phyloP scores from a whole-genome alignment of 2,888 invertebrate genomes.

The Melanchra persicariae region DNA sequence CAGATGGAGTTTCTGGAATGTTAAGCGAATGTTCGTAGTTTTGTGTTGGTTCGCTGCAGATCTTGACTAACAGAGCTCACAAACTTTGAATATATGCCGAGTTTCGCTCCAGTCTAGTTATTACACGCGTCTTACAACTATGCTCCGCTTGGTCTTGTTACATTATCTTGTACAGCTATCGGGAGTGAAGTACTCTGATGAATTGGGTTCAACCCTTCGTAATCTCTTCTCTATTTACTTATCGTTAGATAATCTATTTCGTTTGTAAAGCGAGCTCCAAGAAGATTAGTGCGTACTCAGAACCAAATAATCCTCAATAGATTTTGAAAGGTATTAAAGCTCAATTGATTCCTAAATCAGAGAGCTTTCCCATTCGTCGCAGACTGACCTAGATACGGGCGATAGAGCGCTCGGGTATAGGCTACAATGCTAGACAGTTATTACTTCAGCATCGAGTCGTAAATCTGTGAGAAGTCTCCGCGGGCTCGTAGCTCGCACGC shows the following conservation, averaged over 20 bases:
- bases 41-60: slow-evolving; percentile 15
- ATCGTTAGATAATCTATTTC: slow-evolving; percentile 34
- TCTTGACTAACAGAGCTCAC: slow-evolving; percentile 7
- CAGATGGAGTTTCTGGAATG: slow-evolving; percentile 34
- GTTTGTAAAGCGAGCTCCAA: slow-evolving; percentile 27
- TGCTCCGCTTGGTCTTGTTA: neutral
- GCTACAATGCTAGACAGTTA: slow-evolving; percentile 6
- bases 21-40: slow-evolving; percentile 28
- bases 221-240: slow-evolving; percentile 35
- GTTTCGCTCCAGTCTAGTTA: slow-evolving; percentile 6
- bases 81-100: slow-evolving; percentile 23
- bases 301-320: slow-evolving; percentile 33
- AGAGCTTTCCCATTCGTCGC: slow-evolving; percentile 8
- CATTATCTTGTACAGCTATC: neutral
- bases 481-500: slow-evolving; percentile 17
- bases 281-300: slow-evolving; percentile 33
- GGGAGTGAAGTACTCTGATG: neutral
- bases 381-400: slow-evolving; percentile 20
- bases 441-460: slow-evolving; percentile 2
- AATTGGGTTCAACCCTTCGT: slow-evolving; percentile 27
- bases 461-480: slow-evolving; percentile 13
- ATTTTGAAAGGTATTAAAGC: slow-evolving; percentile 40
- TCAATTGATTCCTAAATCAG: slow-evolving; percentile 36
- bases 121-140: neutral
- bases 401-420: neutral